Evolutionary conservation across 1,140 invertebrate species (phyloP).

Genomic region (Episyrphus balteatus): DNA sequence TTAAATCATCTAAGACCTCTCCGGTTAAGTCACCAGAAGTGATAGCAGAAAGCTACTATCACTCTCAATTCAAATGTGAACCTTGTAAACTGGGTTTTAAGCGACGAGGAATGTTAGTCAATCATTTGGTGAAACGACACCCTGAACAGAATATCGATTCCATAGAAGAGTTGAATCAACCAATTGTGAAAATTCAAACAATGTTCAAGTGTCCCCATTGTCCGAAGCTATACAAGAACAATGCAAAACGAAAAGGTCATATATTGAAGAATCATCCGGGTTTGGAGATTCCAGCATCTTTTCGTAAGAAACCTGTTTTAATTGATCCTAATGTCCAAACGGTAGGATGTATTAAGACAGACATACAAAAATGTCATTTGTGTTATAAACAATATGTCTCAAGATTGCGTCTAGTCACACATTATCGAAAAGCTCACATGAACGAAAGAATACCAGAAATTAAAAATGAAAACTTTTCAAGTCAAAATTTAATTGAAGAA

Average conservation of each 20-base stretch:
- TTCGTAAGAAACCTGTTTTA: constrained; percentile 45
- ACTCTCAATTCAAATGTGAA: too few relatives aligned
- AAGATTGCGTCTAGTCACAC: background rate
- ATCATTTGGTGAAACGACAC: constrained; percentile 36
- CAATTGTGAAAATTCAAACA: constrained; percentile 65
- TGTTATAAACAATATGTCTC: constrained; percentile 58
- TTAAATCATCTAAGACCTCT: too few relatives aligned
- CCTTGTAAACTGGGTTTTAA: too few relatives aligned
- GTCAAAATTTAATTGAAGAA: too few relatives aligned
- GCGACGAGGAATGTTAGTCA: too few relatives aligned
- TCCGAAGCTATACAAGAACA: constrained; percentile 78
- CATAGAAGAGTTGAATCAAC: constrained; percentile 71
- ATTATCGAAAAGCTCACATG: background rate
- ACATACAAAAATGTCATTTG: constrained; percentile 64
- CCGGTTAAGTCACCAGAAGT: too few relatives aligned
- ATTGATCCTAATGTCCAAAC: constrained; percentile 56
- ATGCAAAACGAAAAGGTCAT: constrained; percentile 73
- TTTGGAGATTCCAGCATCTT: constrained; percentile 52
- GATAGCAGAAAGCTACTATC: too few relatives aligned
- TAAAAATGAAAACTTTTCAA: too few relatives aligned
- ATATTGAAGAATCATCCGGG: constrained; percentile 80
- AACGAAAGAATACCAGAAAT: too few relatives aligned
- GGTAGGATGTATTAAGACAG: constrained; percentile 60
- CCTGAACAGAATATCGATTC: constrained; percentile 62
- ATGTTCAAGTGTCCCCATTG: constrained; percentile 82